phyloP scores from a whole-genome alignment of 2,888 invertebrate species.

The Actias luna region DNA sequence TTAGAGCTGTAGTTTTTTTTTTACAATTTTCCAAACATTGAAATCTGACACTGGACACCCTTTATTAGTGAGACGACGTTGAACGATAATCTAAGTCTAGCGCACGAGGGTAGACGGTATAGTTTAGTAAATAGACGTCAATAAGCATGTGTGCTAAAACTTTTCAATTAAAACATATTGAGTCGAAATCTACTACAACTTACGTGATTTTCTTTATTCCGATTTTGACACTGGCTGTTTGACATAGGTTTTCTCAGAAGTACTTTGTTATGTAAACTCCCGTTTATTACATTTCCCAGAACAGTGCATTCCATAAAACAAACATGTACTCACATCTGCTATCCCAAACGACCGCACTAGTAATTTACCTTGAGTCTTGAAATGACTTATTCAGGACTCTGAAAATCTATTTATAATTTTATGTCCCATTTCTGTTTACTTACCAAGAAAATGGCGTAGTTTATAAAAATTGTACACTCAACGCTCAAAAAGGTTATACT shows the following conservation, averaged over 20 bases:
- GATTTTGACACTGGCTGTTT: background rate
- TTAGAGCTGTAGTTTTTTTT: too few relatives aligned
- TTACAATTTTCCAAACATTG: too few relatives aligned
- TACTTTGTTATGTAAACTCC: background rate
- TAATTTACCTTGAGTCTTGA: slow-evolving; percentile 19
- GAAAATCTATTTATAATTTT: slow-evolving; percentile 18
- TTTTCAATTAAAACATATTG: too few relatives aligned
- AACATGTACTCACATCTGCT: background rate
- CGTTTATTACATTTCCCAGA: background rate
- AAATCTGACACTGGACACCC: too few relatives aligned
- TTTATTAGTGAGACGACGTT: too few relatives aligned
- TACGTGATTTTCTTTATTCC: background rate
- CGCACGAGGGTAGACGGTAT: too few relatives aligned
- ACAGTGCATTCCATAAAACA: slow-evolving; percentile 2
- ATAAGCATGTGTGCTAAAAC: too few relatives aligned
- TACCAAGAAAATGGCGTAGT: slow-evolving; percentile 15
- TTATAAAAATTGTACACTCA: slow-evolving; percentile 10
- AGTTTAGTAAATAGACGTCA: too few relatives aligned
- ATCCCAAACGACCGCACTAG: background rate
- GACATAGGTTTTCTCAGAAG: background rate
- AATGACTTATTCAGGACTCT: slow-evolving; percentile 18
- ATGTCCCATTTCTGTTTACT: slow-evolving; percentile 17
- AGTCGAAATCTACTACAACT: background rate
- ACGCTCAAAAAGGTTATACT: background rate
- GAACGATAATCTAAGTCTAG: background rate